A percentile compares a stretch with the other conserved stretches of the same genome.
Evolutionary conservation across 2,113 vertebrate species (phyloP).

Genomic region (Labeo rohita): DNA sequence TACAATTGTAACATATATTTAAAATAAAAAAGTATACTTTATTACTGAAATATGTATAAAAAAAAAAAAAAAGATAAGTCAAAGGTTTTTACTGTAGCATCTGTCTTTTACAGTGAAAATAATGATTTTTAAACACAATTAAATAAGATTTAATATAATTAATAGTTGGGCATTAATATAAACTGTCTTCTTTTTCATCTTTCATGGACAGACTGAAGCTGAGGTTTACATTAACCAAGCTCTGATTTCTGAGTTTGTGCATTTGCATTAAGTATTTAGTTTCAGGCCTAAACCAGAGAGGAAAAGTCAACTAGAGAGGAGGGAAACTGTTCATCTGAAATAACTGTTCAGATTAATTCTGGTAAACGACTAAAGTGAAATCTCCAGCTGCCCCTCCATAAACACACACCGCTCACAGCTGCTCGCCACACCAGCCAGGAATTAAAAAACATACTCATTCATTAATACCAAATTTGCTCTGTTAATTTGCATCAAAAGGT

Average conservation of each 20-base stretch:
- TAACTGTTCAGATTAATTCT: conserved; percentile 99
- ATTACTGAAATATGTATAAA: too few relatives aligned
- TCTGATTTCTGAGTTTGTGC: neutral
- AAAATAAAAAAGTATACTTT: too few relatives aligned
- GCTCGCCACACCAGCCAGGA: conserved; percentile 89
- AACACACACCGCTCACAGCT: conserved; percentile 87
- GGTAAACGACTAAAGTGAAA: conserved; percentile 95
- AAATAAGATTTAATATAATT: too few relatives aligned
- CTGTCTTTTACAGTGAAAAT: too few relatives aligned
- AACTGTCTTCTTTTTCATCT: neutral
- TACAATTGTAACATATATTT: too few relatives aligned
- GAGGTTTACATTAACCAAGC: neutral
- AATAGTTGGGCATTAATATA: too few relatives aligned
- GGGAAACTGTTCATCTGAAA: conserved; percentile 87
- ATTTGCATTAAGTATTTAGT: neutral
- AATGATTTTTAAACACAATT: too few relatives aligned
- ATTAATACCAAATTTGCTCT: conserved; percentile 95
- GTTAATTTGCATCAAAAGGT: conserved; percentile 92
- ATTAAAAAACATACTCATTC: conserved; percentile 97
- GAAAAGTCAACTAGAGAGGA: conserved; percentile 58
- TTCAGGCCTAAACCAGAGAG: neutral
- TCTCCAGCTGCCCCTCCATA: conserved; percentile 92
- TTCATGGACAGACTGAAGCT: neutral
- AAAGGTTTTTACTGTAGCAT: too few relatives aligned
- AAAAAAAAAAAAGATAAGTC: too few relatives aligned